These are phyloP conservation scores for Tachysurus vachellii DNA, from an alignment of 2,113 vertebrate genomes.

Conservation along the genomic window DNA sequence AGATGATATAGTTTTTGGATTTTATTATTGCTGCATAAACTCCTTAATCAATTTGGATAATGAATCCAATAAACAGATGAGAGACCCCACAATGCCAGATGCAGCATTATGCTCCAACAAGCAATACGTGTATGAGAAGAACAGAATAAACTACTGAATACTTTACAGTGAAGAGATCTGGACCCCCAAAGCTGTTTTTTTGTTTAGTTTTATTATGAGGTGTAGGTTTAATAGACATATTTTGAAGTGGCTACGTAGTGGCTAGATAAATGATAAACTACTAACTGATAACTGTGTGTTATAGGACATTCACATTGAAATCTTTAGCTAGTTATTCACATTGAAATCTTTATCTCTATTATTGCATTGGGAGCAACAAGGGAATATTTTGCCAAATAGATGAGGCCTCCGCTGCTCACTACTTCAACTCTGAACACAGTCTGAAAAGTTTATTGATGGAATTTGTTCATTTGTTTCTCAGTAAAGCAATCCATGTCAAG, in stretches of 20 bases:
- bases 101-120: no score
- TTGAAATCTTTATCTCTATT: not conserved
- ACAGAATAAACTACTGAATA: not conserved
- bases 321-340: not conserved
- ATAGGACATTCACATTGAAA: not conserved
- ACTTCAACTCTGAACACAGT: not conserved
- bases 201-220: no score
- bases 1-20: not conserved
- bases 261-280: not conserved
- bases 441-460: not conserved
- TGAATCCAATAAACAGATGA: not conserved
- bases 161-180: not conserved
- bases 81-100: not conserved
- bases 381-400: not conserved
- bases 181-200: not conserved
- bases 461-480: not conserved
- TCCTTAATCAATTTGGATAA: not conserved
- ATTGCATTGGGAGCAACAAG: not conserved
- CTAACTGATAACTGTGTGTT: not conserved
- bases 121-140: not conserved
- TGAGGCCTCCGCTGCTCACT: not conserved
- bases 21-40: not conserved
- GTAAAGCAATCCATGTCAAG: not conserved
- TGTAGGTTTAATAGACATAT: not conserved
- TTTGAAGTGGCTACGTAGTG: not conserved